These are phyloP conservation scores for Megatriorchis doriae DNA, from an alignment of 2,113 vertebrate genomes.

Conservation along the genomic window DNA sequence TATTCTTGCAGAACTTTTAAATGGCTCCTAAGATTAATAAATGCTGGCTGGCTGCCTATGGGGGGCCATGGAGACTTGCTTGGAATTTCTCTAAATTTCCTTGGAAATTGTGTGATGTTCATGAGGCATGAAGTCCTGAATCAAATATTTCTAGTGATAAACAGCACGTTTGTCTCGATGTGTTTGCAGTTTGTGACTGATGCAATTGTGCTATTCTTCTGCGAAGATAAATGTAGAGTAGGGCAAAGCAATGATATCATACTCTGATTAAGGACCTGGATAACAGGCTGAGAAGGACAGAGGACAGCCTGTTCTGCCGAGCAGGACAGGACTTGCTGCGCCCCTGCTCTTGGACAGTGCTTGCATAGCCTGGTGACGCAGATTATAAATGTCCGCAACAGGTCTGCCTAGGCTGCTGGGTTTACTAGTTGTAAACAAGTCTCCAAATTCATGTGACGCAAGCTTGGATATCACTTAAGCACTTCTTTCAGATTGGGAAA, in stretches of 20 bases:
- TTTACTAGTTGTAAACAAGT: not conserved
- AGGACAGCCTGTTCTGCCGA: not conserved
- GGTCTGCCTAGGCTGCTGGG: not conserved
- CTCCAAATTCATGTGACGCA: rapidly evolving
- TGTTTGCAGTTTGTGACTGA: not conserved
- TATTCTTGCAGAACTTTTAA: not conserved
- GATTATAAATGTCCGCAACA: not conserved
- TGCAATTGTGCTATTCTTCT: not conserved
- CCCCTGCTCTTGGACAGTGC: not conserved
- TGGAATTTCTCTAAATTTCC: not conserved
- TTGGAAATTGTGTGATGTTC: not conserved
- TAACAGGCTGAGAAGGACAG: not conserved
- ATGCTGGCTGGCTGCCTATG: not conserved
- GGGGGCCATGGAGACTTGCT: not conserved
- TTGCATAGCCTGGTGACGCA: not conserved
- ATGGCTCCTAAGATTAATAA: not conserved
- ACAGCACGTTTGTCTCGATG: rapidly evolving
- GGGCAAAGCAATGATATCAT: not conserved
- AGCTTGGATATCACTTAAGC: not conserved
- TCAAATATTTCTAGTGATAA: not conserved
- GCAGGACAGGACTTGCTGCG: not conserved
- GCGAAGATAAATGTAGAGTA: not conserved
- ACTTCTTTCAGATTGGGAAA: not conserved
- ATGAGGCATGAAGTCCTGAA: not conserved
- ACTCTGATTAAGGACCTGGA: not conserved